Conservation (phyloP, 2,888 invertebrate genomes). For the Drosophila trichaetosa region DNA sequence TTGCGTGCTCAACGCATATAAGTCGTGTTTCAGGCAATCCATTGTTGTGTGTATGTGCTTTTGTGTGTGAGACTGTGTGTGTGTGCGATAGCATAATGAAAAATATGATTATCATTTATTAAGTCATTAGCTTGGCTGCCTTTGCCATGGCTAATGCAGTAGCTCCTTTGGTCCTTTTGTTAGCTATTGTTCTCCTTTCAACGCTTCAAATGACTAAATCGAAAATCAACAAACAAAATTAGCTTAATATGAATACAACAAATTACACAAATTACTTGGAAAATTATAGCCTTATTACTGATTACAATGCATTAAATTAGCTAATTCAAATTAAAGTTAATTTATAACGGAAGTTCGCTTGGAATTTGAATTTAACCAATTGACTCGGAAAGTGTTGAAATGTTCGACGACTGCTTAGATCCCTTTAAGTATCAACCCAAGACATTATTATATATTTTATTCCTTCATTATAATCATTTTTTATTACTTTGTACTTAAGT, state of each 20-base stretch:
- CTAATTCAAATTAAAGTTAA: neutral
- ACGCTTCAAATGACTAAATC: constrained; percentile 17
- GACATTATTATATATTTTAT: neutral
- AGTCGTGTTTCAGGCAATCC: constrained; percentile 38
- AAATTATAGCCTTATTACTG: constrained; percentile 25
- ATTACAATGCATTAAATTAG: neutral
- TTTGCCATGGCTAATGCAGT: constrained; percentile 40
- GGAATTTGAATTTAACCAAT: neutral
- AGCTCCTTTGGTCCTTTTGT: constrained; percentile 13
- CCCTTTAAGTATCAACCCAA: neutral
- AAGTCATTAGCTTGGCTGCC: constrained; percentile 52
- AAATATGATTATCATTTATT: constrained; percentile 67
- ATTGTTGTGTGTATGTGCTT: constrained; percentile 22
- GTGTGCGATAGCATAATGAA: constrained; percentile 51
- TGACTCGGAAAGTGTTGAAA: neutral
- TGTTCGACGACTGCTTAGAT: neutral
- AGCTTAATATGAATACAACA: constrained; percentile 16
- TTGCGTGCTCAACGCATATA: constrained; percentile 73
- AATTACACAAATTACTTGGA: constrained; percentile 41
- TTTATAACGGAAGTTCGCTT: neutral
- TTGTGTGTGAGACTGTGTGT: neutral
- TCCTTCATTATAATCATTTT: neutral
- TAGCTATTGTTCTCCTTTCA: constrained; percentile 26
- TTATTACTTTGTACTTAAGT: neutral
- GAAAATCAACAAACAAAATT: constrained; percentile 34